phyloP scores from a whole-genome alignment of 2,888 invertebrate genomes.

The Pandemis corylana region DNA sequence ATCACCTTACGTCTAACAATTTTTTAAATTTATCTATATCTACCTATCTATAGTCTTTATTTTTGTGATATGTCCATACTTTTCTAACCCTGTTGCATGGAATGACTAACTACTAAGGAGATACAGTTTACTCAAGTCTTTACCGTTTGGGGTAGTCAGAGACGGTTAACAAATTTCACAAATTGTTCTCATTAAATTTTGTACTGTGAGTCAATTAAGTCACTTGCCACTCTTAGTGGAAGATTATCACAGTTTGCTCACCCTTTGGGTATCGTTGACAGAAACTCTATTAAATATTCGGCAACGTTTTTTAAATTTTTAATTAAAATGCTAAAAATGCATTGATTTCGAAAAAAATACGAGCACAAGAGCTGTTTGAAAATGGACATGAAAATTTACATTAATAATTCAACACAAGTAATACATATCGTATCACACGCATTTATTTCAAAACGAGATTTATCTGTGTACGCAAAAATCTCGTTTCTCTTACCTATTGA shows the following conservation, averaged over 20 bases:
- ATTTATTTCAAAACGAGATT: background rate
- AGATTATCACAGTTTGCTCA: conserved; percentile 35
- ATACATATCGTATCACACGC: background rate
- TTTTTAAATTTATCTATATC: conserved; percentile 21
- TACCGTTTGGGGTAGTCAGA: background rate
- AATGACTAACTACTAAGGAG: conserved; percentile 43
- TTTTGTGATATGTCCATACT: conserved; percentile 41
- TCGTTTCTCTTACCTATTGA: background rate
- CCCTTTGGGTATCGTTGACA: conserved; percentile 3
- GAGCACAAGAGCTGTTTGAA: background rate
- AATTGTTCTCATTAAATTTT: conserved; percentile 46
- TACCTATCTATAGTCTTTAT: conserved; percentile 38
- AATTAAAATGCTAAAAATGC: conserved; percentile 24
- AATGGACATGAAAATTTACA: background rate
- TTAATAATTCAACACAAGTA: background rate
- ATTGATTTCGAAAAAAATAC: background rate
- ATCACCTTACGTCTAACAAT: conserved; percentile 34
- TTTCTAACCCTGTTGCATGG: conserved; percentile 40
- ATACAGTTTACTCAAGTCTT: background rate
- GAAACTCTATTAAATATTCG: background rate
- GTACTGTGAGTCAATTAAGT: conserved; percentile 54
- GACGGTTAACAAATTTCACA: background rate
- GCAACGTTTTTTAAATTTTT: background rate
- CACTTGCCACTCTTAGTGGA: conserved; percentile 33
- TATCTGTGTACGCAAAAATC: background rate